Base-by-base conservation (phyloP, 2,797 vertebrate species). In the Chelmon rostratus region DNA sequence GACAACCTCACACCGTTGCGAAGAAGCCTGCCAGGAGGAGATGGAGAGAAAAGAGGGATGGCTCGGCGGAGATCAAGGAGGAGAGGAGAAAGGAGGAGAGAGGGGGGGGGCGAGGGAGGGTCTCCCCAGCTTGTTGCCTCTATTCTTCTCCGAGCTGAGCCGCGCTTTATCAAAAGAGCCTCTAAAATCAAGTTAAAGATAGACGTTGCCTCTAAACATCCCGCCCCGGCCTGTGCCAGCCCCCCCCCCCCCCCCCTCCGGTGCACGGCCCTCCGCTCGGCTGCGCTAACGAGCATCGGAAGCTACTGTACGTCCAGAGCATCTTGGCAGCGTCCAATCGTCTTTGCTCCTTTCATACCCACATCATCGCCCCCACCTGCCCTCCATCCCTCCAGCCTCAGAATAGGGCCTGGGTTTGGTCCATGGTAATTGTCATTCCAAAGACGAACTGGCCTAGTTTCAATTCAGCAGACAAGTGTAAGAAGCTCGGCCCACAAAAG, bases 361-460 rank as follows among this genome's bases (percentile, higher is more conserved):
- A 63, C 87, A 33, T 53, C 79, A 2, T 73, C 79, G 40, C 72
- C 85, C 80, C 80, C 73, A 57, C 76, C 72, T 59, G 54, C 82
- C 76, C 75, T 57, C 49, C 73, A 68, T 63, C 82, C 82, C 84
- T 49, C 62, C 85, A 70, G 74, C 88, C 92, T 92, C 90, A 92
- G 93, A 94, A 94, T 88, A 67, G 75, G 89, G 90, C 90, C 91
- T 68, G 93, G 91, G 93, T 89, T 93, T 90, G 94, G 90, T 91
- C 91, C 93, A 79, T 86, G 92, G 95, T 97, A 95, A 97, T 97
- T 97, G 96, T 97, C 95, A 98, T 97, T 97, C 97, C 90, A 96
- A 95, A 95, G 95, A 96, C 95, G 94, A 94, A 96, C 94, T 94
- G 96, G 95, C 96, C 97, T 96, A 97, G 94, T 97, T 98, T 97